phyloP scores from a whole-genome alignment of 2,888 invertebrate genomes.

The Acanthoscelides obtectus region DNA sequence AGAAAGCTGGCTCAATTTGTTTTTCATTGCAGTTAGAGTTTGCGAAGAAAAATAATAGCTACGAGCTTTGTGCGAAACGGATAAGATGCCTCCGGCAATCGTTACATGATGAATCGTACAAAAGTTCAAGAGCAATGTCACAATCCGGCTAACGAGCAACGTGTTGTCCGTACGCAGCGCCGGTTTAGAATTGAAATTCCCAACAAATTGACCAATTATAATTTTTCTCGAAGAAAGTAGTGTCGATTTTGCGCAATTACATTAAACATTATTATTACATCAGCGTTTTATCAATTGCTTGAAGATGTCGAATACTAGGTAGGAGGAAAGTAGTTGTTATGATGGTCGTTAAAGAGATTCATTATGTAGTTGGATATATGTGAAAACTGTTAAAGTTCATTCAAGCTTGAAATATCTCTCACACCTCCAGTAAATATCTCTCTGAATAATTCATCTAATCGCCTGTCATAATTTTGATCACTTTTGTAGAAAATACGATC shows the following conservation, averaged over 20 bases:
- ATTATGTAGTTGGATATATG: background rate
- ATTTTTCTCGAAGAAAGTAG: background rate
- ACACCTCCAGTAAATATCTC: too few relatives aligned
- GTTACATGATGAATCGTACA: background rate
- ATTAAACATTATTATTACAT: background rate
- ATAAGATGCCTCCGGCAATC: background rate
- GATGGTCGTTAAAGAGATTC: background rate
- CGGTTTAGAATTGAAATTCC: background rate
- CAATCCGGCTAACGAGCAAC: background rate
- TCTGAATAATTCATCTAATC: too few relatives aligned
- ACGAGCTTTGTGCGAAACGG: background rate
- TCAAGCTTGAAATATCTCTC: too few relatives aligned
- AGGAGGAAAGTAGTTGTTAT: background rate
- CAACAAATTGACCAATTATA: background rate
- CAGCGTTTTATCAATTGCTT: background rate
- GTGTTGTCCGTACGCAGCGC: too few relatives aligned
- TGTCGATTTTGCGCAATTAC: background rate
- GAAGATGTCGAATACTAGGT: background rate
- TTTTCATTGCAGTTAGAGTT: background rate
- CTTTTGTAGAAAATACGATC: too few relatives aligned
- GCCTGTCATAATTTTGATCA: too few relatives aligned
- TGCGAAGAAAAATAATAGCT: too few relatives aligned
- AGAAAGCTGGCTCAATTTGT: too few relatives aligned
- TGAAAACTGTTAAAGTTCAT: too few relatives aligned
- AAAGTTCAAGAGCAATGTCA: background rate